These are phyloP conservation scores for Lethocerus indicus DNA, from an alignment of 1,140 invertebrate species.

Conservation along the genomic window DNA sequence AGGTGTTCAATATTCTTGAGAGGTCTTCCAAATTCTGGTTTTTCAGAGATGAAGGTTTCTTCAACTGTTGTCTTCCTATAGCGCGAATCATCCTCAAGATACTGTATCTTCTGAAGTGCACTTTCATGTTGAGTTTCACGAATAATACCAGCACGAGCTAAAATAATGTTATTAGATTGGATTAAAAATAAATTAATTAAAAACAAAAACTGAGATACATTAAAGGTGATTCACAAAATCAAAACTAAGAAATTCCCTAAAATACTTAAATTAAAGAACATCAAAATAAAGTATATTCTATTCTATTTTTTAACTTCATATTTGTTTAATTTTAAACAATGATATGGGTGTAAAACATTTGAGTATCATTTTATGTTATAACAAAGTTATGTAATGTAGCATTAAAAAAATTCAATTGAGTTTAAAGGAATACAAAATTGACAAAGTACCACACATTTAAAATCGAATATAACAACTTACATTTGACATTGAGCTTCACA, in stretches of 20 bases:
- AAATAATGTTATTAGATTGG: constrained; percentile 22
- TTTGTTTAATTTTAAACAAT: no score
- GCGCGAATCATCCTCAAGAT: constrained; percentile 73
- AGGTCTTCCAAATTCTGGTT: constrained; percentile 76
- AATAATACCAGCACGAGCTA: constrained; percentile 73
- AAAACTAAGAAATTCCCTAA: no score
- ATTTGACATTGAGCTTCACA: constrained; percentile 63
- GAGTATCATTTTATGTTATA: neutral
- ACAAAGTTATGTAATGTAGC: neutral
- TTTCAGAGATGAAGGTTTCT: constrained; percentile 58
- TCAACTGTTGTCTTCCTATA: constrained; percentile 51
- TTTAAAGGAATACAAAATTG: neutral
- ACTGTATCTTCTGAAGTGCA: constrained; percentile 78
- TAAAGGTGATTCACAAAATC: no score
- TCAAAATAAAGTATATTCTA: no score
- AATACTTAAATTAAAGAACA: no score
- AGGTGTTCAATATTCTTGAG: constrained; percentile 67
- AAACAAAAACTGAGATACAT: neutral
- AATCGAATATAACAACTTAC: constrained; percentile 34
- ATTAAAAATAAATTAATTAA: constrained; percentile 12
- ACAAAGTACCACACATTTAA: neutral
- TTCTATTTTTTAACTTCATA: no score
- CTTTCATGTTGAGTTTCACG: constrained; percentile 89
- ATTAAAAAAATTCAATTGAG: neutral
- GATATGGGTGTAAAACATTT: neutral